Base-by-base conservation (phyloP, 2,888 invertebrate genomes). In the Eurytoma adleriae region DNA sequence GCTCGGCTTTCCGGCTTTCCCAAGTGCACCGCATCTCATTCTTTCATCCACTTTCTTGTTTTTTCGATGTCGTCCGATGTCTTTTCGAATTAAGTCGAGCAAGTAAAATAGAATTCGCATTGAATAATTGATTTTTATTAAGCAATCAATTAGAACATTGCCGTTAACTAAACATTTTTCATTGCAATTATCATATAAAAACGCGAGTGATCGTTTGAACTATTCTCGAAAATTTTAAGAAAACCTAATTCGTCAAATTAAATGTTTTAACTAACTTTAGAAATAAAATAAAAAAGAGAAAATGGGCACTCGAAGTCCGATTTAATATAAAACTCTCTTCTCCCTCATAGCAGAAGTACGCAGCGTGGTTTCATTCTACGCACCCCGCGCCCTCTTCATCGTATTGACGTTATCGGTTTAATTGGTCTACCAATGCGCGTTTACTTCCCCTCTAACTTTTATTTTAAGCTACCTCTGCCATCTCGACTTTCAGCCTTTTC, bases 401-500 rank as follows among this genome's bases (percentile, higher is more conserved):
- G 67, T 57, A 67, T 74, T 67, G 64, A 67, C 62, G 80, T 79
- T 77, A 72, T 66, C 70, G 66, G 66, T 61, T 68, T 66, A 72
- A 80, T 78, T 69, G 78, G 78, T 70, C 62, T 77, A 57, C 59
- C 72, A 7, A 4, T 40, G 27, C 7, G n/a, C 40, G 50, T 20
- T 56, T 40, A 40, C 40, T 5, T 52, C 66, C 18, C 13, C 62
- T 14, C 27, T n/a, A 24, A 20, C 62, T 72, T 62, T 70, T 59
- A 69, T 59, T 67, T 48, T n/a, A 84, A 74, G 78, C 73, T 82
- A 48, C 30, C 16, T 10, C 13, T 50, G n/a, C 57, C 13, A 59
- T 20, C 78, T 78, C 79, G 79, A 79, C 73, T 64, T 24, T 27
- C 50, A 52, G 40, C 2, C 70, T 76, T 79, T 83, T 75, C 69